Base-by-base conservation (phyloP, 2,888 invertebrate genomes). In the Uropetala carovei region DNA sequence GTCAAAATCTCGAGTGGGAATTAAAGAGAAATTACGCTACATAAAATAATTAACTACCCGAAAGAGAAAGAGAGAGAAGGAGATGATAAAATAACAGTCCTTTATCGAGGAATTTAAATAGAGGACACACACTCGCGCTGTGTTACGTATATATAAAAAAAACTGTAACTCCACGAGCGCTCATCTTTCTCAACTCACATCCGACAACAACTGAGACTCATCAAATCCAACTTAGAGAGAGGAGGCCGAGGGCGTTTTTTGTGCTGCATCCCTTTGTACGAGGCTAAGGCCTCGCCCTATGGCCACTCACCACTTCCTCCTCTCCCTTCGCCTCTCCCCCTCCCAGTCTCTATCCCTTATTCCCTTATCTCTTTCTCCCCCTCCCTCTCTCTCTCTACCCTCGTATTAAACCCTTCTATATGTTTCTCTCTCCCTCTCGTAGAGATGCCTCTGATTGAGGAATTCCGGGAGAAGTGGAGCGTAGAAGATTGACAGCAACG, bases 391-490 rank as follows among this genome's bases (percentile, higher is more conserved):
- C 16, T 14, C 64, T 64, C 64, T 64, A 16, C 64, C 14, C 3
- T 43, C 43, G 5, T 43, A 43, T 43, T 43, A 43, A 43, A 43
- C 43, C 43, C 3, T 43, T 43, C 43, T 43, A 43, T 43, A 43
- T 43, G 5, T 43, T 43, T 43, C 43, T 43, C 43, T 43, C 43
- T 43, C 43, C 64, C 64, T 64, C 64, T 68, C 68, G 22, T 68
- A 68, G 68, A 68, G 68, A 68, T 68, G 68, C 68, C 68, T 68
- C 68, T 68, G 68, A 68, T 68, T 68, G 68, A 18, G 68, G 68
- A 68, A 68, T 68, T 16, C 68, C 68, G n/a, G 68, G 68, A n/a
- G 68, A 68, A 68, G 68, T 68, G 68, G 68, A 68, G 68, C 68
- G 68, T 68, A 68, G 18, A 68, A 68, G 68, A 68, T n/a, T 68